Evolutionary conservation across 2,888 invertebrate species (phyloP).

Genomic region (Platycheirus albimanus): DNA sequence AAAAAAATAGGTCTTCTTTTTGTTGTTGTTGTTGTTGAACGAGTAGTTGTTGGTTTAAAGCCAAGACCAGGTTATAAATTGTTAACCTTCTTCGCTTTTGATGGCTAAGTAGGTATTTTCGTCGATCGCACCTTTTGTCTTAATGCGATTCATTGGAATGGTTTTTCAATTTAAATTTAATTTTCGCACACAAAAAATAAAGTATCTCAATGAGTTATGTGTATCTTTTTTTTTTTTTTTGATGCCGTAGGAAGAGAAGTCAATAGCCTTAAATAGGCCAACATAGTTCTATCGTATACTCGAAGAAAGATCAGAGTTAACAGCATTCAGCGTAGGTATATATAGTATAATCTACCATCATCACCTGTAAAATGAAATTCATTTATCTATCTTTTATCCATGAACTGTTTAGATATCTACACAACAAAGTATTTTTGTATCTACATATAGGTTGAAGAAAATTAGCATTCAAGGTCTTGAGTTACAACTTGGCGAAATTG

Average conservation of each 20-base stretch:
- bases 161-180: slow-evolving; percentile 44
- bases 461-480: slow-evolving; percentile 68
- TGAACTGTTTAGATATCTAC: neutral
- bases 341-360: neutral
- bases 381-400: neutral
- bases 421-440: too few relatives aligned
- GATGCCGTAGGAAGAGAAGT: neutral
- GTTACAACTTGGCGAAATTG: slow-evolving; percentile 39
- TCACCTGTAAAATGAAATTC: slow-evolving; percentile 2
- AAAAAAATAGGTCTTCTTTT: neutral
- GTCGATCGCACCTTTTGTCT: slow-evolving; percentile 2
- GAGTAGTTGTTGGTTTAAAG: neutral
- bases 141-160: slow-evolving; percentile 30
- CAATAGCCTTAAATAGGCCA: slow-evolving; percentile 43
- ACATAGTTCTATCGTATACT: slow-evolving; percentile 10
- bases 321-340: neutral
- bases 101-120: slow-evolving; percentile 4
- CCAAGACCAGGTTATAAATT: slow-evolving; percentile 26
- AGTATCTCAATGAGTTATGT: slow-evolving; percentile 6
- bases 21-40: too few relatives aligned
- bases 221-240: neutral
- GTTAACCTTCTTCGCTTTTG: slow-evolving; percentile 6
- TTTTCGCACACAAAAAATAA: slow-evolving; percentile 12
- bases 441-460: neutral
- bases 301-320: neutral